phyloP scores from a whole-genome alignment of 2,888 invertebrate genomes.

The Bimastos eiseni region DNA sequence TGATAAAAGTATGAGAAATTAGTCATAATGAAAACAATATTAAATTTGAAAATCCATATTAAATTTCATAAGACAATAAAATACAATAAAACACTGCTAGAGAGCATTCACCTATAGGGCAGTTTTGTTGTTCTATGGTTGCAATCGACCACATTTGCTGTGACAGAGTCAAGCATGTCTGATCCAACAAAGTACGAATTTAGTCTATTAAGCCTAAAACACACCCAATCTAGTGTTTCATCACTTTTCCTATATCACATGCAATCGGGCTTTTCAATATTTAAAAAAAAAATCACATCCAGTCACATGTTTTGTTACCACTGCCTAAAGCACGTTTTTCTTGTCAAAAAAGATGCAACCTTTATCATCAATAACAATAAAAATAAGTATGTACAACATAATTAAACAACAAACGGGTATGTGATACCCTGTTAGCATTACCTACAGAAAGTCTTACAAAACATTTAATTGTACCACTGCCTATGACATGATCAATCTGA shows the following conservation, averaged over 20 bases:
- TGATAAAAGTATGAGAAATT: too few species aligned
- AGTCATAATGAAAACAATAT: too few species aligned
- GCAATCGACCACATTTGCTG: too few species aligned
- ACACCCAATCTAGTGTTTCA: background rate
- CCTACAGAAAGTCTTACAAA: background rate
- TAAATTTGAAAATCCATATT: too few species aligned
- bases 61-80: too few species aligned
- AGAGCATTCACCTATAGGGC: too few species aligned
- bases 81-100: too few species aligned
- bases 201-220: background rate
- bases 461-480: background rate
- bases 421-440: background rate
- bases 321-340: background rate
- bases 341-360: background rate
- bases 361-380: slow-evolving; percentile 13
- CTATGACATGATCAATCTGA: background rate
- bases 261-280: too few species aligned
- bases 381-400: background rate
- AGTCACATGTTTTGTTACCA: too few species aligned
- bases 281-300: too few species aligned
- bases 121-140: too few species aligned
- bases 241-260: background rate
- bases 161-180: background rate
- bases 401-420: too few species aligned
- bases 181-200: background rate